Evolutionary conservation across 2,888 invertebrate species (phyloP).

Genomic region (Synergus gifuensis): DNA sequence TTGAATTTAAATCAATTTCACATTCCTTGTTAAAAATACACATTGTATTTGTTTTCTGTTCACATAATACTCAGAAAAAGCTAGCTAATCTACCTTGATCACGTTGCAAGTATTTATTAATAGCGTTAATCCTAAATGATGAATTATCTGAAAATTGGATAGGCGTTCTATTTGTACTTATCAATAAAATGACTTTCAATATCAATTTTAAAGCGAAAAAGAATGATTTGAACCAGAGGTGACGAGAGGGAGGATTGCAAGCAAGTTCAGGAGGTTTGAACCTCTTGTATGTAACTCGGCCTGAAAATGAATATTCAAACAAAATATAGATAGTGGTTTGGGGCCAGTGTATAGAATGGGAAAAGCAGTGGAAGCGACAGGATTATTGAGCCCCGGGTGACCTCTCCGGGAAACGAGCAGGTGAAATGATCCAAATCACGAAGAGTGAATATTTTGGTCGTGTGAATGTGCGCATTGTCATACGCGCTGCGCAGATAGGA

Average conservation of each 20-base stretch:
- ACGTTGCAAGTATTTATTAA: neutral
- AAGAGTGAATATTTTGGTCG: constrained; percentile 61
- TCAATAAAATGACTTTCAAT: no score
- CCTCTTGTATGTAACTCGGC: constrained; percentile 57
- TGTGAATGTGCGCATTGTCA: constrained; percentile 35
- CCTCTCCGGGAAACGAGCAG: constrained; percentile 66
- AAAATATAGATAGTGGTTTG: constrained; percentile 53
- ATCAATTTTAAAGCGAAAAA: neutral
- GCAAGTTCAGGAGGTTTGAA: constrained; percentile 60
- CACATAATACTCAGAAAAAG: neutral
- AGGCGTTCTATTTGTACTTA: no score
- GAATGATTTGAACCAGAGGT: neutral
- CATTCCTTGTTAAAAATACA: neutral
- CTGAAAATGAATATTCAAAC: constrained; percentile 66
- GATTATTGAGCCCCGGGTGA: constrained; percentile 60
- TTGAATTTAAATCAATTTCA: constrained; percentile 31
- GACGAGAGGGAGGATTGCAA: constrained; percentile 1
- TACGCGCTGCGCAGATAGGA: constrained; percentile 13
- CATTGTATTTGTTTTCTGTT: neutral
- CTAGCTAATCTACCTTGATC: neutral
- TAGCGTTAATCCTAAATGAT: no score
- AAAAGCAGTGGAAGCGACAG: constrained; percentile 44
- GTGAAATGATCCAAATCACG: constrained; percentile 69
- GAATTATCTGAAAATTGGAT: no score
- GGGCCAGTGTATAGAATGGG: constrained; percentile 37